phyloP scores from a whole-genome alignment of 1,140 invertebrate genomes.

The Zaprionus lachaisei region DNA sequence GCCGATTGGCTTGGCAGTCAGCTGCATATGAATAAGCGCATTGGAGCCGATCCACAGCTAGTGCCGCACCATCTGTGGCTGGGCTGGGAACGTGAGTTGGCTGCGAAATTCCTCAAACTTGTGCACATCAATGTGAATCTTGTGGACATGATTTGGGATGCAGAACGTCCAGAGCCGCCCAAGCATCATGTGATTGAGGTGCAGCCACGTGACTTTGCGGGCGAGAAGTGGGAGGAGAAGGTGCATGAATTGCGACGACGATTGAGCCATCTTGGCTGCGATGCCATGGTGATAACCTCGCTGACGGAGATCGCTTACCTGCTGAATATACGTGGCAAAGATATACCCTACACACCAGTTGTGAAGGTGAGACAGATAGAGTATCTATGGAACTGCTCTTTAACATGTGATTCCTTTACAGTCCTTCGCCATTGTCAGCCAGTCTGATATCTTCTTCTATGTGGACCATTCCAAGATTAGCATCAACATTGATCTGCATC shows the following conservation, averaged over 20 bases:
- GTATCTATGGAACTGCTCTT: not conserved
- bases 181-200: constrained; percentile 86
- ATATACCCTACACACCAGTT: constrained; percentile 95
- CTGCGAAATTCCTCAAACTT: constrained; percentile 86
- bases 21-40: constrained; percentile 87
- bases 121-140: constrained; percentile 90
- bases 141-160: constrained; percentile 93
- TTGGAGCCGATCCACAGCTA: constrained; percentile 94
- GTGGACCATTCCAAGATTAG: constrained; percentile 87
- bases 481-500: constrained; percentile 85
- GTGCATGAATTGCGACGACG: constrained; percentile 88
- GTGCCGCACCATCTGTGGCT: constrained; percentile 89
- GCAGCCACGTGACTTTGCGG: constrained; percentile 84
- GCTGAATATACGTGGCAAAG: constrained; percentile 96
- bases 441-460: constrained; percentile 87
- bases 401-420: not conserved
- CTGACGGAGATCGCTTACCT: constrained; percentile 97
- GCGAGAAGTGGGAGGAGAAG: constrained; percentile 89
- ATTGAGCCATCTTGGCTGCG: constrained; percentile 88
- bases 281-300: constrained; percentile 93
- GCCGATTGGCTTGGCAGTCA: constrained; percentile 88
- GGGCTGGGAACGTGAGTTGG: constrained; percentile 86
- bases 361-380: constrained; percentile 80
- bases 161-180: constrained; percentile 85
- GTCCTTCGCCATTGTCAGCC: constrained; percentile 91